Evolutionary conservation across 2,113 vertebrate genomes (phyloP).

Genomic region (Eulemur rufifrons): DNA sequence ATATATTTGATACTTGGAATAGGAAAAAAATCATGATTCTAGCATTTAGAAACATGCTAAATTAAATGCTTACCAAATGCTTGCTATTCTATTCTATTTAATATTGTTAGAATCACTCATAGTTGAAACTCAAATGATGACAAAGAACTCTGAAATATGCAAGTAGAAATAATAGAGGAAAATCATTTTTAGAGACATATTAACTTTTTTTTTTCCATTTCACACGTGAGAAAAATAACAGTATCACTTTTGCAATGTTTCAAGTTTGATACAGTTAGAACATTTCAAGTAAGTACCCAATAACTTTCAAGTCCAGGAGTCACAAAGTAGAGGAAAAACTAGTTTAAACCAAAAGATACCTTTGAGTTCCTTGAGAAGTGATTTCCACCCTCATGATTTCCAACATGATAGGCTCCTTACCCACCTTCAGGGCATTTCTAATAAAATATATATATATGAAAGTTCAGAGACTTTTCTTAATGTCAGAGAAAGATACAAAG

Average conservation of each 20-base stretch:
- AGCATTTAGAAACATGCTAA: not conserved
- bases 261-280: not conserved
- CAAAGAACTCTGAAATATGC: not conserved
- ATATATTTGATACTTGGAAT: not conserved
- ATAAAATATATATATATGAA: not conserved
- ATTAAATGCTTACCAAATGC: not conserved
- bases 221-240: not conserved
- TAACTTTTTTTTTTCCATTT: not conserved
- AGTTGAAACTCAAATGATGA: not conserved
- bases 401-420: not conserved
- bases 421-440: not conserved
- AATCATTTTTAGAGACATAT: not conserved
- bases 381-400: not conserved
- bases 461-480: constrained; percentile 31
- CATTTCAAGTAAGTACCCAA: not conserved
- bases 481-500: not conserved
- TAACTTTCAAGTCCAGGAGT: not conserved
- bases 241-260: not conserved
- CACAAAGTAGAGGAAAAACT: not conserved
- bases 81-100: not conserved
- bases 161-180: not conserved
- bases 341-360: not conserved
- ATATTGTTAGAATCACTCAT: not conserved
- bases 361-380: not conserved
- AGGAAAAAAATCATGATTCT: not conserved